These are phyloP conservation scores for Mesorhabditis spiculigera DNA, from an alignment of 2,888 invertebrate genomes.

Conservation along the genomic window DNA sequence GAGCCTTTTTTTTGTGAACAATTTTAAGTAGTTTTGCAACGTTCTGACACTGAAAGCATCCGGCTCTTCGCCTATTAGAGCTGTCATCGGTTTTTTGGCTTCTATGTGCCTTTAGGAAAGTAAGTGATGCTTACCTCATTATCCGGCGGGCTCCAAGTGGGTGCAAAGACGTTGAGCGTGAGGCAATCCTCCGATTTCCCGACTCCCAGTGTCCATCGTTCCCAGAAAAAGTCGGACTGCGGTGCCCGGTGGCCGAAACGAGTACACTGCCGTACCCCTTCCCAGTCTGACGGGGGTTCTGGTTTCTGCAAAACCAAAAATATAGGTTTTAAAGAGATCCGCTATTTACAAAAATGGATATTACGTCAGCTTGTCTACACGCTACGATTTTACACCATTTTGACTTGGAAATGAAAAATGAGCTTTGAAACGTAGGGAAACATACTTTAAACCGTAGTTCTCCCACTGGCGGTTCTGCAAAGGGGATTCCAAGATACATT, in stretches of 20 bases:
- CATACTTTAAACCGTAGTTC: not conserved
- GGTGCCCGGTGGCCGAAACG: constrained; percentile 39
- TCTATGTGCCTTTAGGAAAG: not conserved
- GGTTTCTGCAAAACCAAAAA: constrained; percentile 30
- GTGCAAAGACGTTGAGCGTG: constrained; percentile 47
- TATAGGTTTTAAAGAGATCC: no score
- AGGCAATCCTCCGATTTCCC: constrained; percentile 51
- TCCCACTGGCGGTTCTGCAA: constrained; percentile 22
- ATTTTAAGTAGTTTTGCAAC: not conserved
- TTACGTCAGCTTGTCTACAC: no score
- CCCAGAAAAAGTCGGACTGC: constrained; percentile 46
- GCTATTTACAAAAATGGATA: not conserved
- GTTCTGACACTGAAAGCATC: no score
- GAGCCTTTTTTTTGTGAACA: not conserved
- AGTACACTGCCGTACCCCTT: constrained; percentile 29
- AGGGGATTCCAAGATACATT: constrained; percentile 6
- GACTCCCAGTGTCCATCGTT: constrained; percentile 28
- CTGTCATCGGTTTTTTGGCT: constrained; percentile 18
- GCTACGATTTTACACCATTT: no score
- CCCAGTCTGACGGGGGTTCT: constrained; percentile 40
- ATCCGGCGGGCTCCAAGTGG: constrained; percentile 28
- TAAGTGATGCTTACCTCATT: constrained; percentile 8
- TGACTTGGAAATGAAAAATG: no score
- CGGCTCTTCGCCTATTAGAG: constrained; percentile 17
- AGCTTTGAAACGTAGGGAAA: no score